phyloP scores from a whole-genome alignment of 2,888 invertebrate species.

The Saturnia japonica region DNA sequence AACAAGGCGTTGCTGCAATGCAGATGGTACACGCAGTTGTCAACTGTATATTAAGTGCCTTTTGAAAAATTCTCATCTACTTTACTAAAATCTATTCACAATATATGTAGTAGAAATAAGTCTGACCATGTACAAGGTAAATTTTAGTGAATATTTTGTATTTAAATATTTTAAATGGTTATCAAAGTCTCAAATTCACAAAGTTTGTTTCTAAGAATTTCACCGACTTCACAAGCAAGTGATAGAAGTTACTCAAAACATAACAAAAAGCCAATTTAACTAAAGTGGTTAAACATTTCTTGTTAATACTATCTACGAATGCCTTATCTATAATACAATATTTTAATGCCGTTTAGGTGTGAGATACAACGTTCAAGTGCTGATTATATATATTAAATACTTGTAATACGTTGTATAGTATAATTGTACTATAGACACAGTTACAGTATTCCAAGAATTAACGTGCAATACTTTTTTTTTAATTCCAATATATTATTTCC shows the following conservation, averaged over 20 bases:
- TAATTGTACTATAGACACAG: background rate
- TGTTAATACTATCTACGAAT: background rate
- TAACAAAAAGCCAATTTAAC: background rate
- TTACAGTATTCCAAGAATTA: background rate
- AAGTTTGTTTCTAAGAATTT: constrained; percentile 19
- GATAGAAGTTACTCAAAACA: background rate
- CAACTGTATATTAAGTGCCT: background rate
- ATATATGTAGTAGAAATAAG: too few relatives aligned
- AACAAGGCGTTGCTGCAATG: background rate
- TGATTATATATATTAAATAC: background rate
- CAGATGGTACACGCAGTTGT: background rate
- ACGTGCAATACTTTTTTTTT: too few relatives aligned
- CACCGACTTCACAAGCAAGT: background rate
- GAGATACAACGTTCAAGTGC: background rate
- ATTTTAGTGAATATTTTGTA: background rate
- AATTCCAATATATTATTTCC: too few relatives aligned
- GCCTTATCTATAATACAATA: background rate
- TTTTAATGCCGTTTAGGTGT: background rate
- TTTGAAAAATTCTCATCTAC: background rate
- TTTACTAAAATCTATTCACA: background rate
- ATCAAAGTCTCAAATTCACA: background rate
- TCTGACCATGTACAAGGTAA: background rate
- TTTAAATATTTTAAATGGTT: too few relatives aligned
- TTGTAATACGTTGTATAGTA: background rate
- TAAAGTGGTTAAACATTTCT: background rate